Conservation (phyloP, 2,797 vertebrate genomes). For the Xenopus petersii region DNA sequence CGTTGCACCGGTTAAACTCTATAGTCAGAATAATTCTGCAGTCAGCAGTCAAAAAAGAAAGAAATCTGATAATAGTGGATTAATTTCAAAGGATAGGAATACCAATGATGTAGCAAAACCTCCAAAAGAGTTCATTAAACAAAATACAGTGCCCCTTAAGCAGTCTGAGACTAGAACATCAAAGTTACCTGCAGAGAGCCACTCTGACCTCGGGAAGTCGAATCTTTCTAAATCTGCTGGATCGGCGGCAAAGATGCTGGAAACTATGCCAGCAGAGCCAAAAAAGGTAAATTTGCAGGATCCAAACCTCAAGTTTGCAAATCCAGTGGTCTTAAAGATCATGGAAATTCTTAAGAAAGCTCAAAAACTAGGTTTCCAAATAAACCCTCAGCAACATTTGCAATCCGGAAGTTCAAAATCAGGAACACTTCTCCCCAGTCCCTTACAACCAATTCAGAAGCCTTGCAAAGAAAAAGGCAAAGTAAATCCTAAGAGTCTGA, state of each 20-base stretch:
- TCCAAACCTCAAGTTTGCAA: constrained; percentile 5
- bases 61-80: background rate
- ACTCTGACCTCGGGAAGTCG: background rate
- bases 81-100: background rate
- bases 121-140: background rate
- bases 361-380: constrained; percentile 22
- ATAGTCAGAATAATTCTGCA: too few relatives aligned
- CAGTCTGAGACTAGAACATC: background rate
- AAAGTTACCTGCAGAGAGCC: background rate
- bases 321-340: constrained; percentile 36
- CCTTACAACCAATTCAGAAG: too few relatives aligned
- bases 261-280: background rate
- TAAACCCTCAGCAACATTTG: background rate
- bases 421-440: too few relatives aligned
- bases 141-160: background rate
- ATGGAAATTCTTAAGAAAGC: constrained; percentile 39
- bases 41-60: too few relatives aligned
- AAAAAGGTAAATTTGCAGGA: background rate
- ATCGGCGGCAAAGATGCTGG: background rate
- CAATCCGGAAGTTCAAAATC: background rate
- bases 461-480: background rate
- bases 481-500: background rate
- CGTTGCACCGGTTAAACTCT: background rate
- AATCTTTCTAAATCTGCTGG: background rate
- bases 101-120: background rate